Conservation (phyloP, 2,888 invertebrate species). For the Ophraella communa region DNA sequence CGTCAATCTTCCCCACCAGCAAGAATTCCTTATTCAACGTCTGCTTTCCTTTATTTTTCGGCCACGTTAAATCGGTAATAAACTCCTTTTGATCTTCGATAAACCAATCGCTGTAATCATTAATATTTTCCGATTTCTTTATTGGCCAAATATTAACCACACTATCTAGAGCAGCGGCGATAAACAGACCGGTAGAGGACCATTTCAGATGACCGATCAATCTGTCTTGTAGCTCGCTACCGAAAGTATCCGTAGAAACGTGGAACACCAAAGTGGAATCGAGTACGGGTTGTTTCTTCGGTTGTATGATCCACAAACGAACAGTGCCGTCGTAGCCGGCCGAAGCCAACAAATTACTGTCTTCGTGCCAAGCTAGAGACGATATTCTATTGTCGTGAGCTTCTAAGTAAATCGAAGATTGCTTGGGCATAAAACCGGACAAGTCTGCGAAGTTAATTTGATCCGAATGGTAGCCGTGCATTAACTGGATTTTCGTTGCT, state of each 20-base stretch:
- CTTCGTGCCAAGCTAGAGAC: slow-evolving; percentile 59
- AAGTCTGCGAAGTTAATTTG: slow-evolving; percentile 63
- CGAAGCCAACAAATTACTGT: slow-evolving; percentile 62
- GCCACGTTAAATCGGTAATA: slow-evolving; percentile 64
- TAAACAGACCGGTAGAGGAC: slow-evolving; percentile 63
- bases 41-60: slow-evolving; percentile 50
- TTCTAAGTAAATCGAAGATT: slow-evolving; percentile 56
- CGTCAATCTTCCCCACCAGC: slow-evolving; percentile 64
- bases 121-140: slow-evolving; percentile 51
- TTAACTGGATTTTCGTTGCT: slow-evolving; percentile 56
- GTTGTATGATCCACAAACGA: slow-evolving; percentile 63
- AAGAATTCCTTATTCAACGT: slow-evolving; percentile 55
- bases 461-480: slow-evolving; percentile 51
- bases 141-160: slow-evolving; percentile 67
- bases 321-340: slow-evolving; percentile 70
- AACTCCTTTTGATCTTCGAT: slow-evolving; percentile 60
- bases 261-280: slow-evolving; percentile 65
- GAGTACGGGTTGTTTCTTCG: slow-evolving; percentile 52
- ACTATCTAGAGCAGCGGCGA: slow-evolving; percentile 66
- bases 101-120: slow-evolving; percentile 55
- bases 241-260: slow-evolving; percentile 60
- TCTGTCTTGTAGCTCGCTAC: slow-evolving; percentile 59
- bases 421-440: slow-evolving; percentile 57
- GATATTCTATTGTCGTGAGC: slow-evolving; percentile 63
- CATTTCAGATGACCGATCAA: slow-evolving; percentile 60